phyloP scores from a whole-genome alignment of 2,888 invertebrate species.

The Drosophila nigricruria region DNA sequence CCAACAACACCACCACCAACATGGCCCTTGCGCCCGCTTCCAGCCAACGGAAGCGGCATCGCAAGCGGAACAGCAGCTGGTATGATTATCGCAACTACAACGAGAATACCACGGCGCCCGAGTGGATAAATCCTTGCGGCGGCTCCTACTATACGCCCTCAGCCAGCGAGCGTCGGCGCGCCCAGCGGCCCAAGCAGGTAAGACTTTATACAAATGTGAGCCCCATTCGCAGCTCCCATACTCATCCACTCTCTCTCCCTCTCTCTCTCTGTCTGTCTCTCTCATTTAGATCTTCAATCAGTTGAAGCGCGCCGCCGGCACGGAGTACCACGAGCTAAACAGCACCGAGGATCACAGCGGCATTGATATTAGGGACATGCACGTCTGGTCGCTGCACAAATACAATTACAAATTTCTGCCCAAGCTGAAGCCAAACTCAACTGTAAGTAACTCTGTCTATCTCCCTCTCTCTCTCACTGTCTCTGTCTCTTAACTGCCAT shows the following conservation, averaged over 20 bases:
- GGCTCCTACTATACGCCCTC: slow-evolving; percentile 71
- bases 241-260: not conserved
- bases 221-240: not conserved
- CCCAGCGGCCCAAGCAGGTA: slow-evolving; percentile 74
- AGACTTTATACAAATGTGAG: not conserved
- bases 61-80: slow-evolving; percentile 82
- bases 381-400: slow-evolving; percentile 78
- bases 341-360: slow-evolving; percentile 64
- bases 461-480: not conserved
- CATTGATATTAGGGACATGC: slow-evolving; percentile 79
- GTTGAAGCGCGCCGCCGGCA: slow-evolving; percentile 73
- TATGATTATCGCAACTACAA: slow-evolving; percentile 74
- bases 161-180: slow-evolving; percentile 38
- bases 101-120: slow-evolving; percentile 77
- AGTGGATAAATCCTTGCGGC: slow-evolving; percentile 82
- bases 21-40: slow-evolving; percentile 2
- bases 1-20: not conserved
- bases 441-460: slow-evolving; percentile 62
- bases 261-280: not conserved
- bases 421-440: slow-evolving; percentile 80
- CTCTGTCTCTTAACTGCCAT: no score
- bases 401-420: slow-evolving; percentile 81
- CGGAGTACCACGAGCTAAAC: slow-evolving; percentile 74
- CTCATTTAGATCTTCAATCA: slow-evolving; percentile 73
- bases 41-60: slow-evolving; percentile 76